Conservation (phyloP, 2,113 vertebrate genomes). For the Catagonus wagneri region DNA sequence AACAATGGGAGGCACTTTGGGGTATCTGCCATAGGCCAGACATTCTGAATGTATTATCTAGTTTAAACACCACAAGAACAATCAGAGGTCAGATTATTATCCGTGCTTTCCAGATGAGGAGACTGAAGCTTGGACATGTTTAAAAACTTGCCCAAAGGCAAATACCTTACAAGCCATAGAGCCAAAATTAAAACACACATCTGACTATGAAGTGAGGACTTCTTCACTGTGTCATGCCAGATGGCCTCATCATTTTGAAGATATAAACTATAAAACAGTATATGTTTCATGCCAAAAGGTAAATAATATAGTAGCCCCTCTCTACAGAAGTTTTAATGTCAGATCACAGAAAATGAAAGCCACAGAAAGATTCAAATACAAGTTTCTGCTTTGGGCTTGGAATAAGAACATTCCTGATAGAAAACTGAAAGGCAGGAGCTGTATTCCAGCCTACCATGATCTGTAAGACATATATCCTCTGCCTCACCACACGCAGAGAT, state of each 20-base stretch:
- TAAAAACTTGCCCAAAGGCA: background rate
- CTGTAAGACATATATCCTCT: background rate
- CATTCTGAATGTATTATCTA: background rate
- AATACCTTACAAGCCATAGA: background rate
- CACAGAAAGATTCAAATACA: constrained; percentile 22
- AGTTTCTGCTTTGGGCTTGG: background rate
- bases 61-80: background rate
- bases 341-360: constrained; percentile 32
- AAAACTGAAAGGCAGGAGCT: background rate
- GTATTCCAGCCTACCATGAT: background rate
- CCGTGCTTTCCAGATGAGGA: background rate
- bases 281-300: background rate
- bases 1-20: fast-evolving
- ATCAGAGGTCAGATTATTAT: background rate
- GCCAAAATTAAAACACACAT: background rate
- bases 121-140: background rate
- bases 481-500: background rate
- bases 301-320: background rate
- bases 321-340: background rate
- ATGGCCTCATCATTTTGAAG: background rate
- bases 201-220: background rate
- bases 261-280: background rate
- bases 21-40: background rate
- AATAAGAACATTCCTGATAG: constrained; percentile 1
- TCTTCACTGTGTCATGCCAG: background rate